Evolutionary conservation across 2,113 vertebrate species (phyloP), one percentile per base, ranked within the genome.

Genomic region (Pelecanus crispus): DNA sequence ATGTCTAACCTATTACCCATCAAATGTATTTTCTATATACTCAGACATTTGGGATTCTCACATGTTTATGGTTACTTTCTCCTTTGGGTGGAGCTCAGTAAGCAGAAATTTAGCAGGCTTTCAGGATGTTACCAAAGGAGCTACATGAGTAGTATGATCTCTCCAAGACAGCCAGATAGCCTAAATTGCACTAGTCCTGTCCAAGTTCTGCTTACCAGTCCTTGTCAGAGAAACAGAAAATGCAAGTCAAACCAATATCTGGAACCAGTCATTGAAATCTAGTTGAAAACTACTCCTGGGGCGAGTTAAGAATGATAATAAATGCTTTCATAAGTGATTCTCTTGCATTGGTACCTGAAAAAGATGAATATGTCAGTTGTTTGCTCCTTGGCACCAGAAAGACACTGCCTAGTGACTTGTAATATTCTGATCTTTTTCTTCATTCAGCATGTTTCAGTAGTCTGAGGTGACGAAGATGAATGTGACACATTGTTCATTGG

Each of bases 341-440:
- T 5, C 11, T 85, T 0, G 0, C n/a, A 11, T 10, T 71, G 40
- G 3, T 72, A 31, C 26, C n/a, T n/a, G 20, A 55, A 25, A 75
- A 71, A 25, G 19, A 67, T 20, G 8, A 90, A 13, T 74, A 36
- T 42, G 26, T 59, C 58, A 29, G 15, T 32, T 88, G 5, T 87
- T 92, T 62, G 12, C 34, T 78, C 1, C 0, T 45, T 62, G 34
- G 21, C 50, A 53, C 42, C 42, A 44, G 42, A 44, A 44, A 44
- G 42, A 44, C 42, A 44, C 42, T 44, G 42, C 42, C 49, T 70
- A 25, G 24, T 73, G 49, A 44, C 31, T 61, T 83, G 40, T 40
- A 61, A 44, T 70, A 50, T 49, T 93, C 42, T 61, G 18, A 20
- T 90, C 19, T 56, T 88, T 90, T 80, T 87, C 70, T 87, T 92